Conservation (phyloP, 2,797 vertebrate species). For the Notoglanidium macrostoma region DNA sequence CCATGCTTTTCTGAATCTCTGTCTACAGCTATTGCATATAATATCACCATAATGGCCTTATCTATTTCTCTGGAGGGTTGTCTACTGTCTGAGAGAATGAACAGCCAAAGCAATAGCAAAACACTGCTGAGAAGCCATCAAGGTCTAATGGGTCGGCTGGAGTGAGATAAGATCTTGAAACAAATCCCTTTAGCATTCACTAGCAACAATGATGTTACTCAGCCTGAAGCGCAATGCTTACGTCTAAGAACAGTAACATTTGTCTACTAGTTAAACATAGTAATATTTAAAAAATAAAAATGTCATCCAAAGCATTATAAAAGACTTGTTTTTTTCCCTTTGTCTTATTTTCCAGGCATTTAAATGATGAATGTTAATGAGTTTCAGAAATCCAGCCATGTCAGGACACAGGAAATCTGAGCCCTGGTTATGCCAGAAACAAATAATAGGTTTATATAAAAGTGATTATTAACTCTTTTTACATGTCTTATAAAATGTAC, state of each 20-base stretch:
- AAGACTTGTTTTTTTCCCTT: background rate
- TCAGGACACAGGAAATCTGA: background rate
- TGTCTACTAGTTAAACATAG: background rate
- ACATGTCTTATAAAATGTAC: background rate
- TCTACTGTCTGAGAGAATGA: background rate
- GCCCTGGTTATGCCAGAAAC: background rate
- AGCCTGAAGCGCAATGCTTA: background rate
- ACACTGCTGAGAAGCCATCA: background rate
- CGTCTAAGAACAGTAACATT: background rate
- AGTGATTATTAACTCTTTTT: background rate
- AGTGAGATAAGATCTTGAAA: constrained; percentile 20
- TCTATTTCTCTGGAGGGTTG: background rate
- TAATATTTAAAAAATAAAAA: background rate
- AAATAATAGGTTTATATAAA: background rate
- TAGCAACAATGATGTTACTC: constrained; percentile 31
- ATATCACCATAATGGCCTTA: background rate
- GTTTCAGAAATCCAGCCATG: background rate
- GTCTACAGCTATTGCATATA: background rate
- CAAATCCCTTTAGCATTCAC: constrained; percentile 27
- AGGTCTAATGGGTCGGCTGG: background rate
- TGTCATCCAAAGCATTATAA: background rate
- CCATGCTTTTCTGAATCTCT: background rate
- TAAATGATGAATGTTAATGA: background rate
- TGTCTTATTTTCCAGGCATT: background rate
- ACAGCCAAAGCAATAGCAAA: constrained; percentile 1